Evolutionary conservation across 1,140 invertebrate genomes (phyloP), one percentile per base, ranked within the genome.

Genomic region (Agraylea sexmaculata): DNA sequence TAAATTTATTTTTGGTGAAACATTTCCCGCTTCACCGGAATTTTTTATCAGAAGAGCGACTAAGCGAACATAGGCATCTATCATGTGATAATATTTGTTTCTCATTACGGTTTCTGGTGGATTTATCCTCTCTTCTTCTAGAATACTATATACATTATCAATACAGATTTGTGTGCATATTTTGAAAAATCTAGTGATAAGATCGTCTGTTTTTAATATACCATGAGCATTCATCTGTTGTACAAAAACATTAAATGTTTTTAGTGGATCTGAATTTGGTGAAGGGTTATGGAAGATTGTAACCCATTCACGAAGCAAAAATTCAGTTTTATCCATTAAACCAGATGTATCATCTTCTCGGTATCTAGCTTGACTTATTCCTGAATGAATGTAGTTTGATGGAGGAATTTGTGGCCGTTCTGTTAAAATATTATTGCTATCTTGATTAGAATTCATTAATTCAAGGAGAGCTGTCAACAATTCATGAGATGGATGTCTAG

Each of bases 1-100:
- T 7, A 99, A 65, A 64, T 97, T 97, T 8, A 98, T 83, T 66
- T 99, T 99, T 0, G 92, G 93, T 1, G 82, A 82, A 1, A 83
- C 87, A 59, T 91, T 95, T 6, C 74, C 78, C 2, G 75, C 74
- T 49, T 96, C 91, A 1, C 87, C 84, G 0, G 83, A 87, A 58
- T 97, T 92, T 56, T 96, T 97, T n/a, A 99, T 89, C 4, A 99
- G 70, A 11, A 98, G 68, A 1, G 92, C 85, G 20, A 98, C 91
- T 1, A 98, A 72, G 36, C 90, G 78, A 1, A 95, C 91, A 60
- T 91, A 96, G 0, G 93, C 89, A 68, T 97, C 95, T 20, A 97
- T 73, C 42, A 90, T 93, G 44, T 91, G 78, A 60, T 95, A 98
- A 61, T 92, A 95, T 62, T 96, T 96, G 19, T 86, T 78, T 43